Conservation (phyloP, 1,140 invertebrate genomes). For the Metaphire vulgaris region DNA sequence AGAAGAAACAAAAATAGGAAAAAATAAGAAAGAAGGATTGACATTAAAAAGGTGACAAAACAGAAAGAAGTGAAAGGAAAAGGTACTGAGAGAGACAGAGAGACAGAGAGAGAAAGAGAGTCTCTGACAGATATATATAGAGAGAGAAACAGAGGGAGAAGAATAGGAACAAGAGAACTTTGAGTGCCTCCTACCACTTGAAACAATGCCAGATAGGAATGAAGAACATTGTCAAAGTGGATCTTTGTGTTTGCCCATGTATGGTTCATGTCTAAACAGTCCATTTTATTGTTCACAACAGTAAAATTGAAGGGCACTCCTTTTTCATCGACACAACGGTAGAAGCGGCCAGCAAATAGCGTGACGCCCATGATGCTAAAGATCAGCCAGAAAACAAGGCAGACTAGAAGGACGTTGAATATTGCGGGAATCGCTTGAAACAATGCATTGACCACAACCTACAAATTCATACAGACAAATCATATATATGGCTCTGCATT, state of each 20-base stretch:
- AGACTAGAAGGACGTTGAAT: slow-evolving; percentile 84
- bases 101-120: too few species aligned
- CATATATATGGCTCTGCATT: too few species aligned
- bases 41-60: too few species aligned
- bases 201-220: slow-evolving; percentile 92
- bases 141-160: too few species aligned
- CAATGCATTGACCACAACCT: slow-evolving; percentile 89
- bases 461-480: neutral
- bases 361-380: slow-evolving; percentile 87
- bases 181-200: slow-evolving; percentile 72
- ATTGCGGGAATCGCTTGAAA: slow-evolving; percentile 91
- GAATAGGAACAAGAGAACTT: too few species aligned
- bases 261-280: slow-evolving; percentile 61
- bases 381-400: slow-evolving; percentile 84
- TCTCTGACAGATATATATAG: too few species aligned
- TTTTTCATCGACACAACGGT: slow-evolving; percentile 35
- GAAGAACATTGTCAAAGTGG: slow-evolving; percentile 96
- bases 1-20: too few species aligned
- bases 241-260: slow-evolving; percentile 93
- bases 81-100: too few species aligned
- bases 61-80: too few species aligned
- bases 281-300: slow-evolving; percentile 75
- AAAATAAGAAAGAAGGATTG: too few species aligned
- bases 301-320: slow-evolving; percentile 61
- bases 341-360: slow-evolving; percentile 70